Base-by-base conservation (phyloP, 2,797 vertebrate species). In the Buceros bicornis region DNA sequence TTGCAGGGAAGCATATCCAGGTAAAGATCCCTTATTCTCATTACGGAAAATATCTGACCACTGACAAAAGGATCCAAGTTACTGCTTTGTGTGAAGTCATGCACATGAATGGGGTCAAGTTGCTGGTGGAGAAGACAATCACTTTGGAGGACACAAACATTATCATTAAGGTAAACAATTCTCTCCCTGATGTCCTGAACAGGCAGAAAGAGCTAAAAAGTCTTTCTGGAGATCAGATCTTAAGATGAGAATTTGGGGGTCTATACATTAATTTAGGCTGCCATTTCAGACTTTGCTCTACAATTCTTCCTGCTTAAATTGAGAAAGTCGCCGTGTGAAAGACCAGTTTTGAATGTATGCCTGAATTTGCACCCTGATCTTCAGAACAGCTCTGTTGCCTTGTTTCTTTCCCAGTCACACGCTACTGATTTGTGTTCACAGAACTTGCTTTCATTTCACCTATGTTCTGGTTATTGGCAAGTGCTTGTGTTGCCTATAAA, bases 91-190 rank as follows among this genome's bases (percentile, higher is more conserved):
- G 98, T 54, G 96, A 97, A 70, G 97, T 98, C 57, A 48, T 96
- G 92, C 82, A 91, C 48, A 57, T 35, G 0, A 45, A 67, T 0
- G 97, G 97, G n/a, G 65, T 66, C 20, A 98, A 94, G 85, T 29
- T 98, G 67, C 91, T 98, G 92, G 97, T 98, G 81, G 96, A 98
- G 48, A 98, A 98, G 91, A 98, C 98, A 24, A 96, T 98, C 67
- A 98, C 96, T 78, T 94, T 98, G 81, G 97, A 98, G 85, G 95
- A 95, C 64, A 97, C 98, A 42, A 95, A 96, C 50, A 90, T 98
- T 35, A 93, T 97, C 58, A 96, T 98, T 60, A 94, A 97, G 98
- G 98, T 98, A 95, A 96, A 89, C 7, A 20, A 20, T 47, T 67
- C 40, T 62, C 40, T 79, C 37, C 35, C 45, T 25, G 14, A 29